phyloP scores from a whole-genome alignment of 2,797 vertebrate species.

The Esox lucius region DNA sequence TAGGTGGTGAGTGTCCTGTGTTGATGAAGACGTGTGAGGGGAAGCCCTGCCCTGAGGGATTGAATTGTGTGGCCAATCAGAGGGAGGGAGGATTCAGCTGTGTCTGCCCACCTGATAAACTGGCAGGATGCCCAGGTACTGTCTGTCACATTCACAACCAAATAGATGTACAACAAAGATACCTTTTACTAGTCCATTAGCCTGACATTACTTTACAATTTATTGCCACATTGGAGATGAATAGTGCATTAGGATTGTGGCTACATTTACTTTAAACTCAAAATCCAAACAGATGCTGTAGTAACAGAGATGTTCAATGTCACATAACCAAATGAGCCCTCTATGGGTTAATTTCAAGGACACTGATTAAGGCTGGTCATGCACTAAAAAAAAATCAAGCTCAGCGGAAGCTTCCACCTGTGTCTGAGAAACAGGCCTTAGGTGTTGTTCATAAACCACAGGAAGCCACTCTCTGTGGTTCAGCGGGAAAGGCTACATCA shows the following conservation, averaged over 20 bases:
- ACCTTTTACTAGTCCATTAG: not conserved
- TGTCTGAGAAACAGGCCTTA: too few species aligned
- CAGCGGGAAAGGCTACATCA: conserved; percentile 81
- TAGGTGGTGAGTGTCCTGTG: conserved; percentile 75
- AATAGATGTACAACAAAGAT: not conserved
- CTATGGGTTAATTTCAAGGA: not conserved
- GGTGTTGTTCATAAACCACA: conserved; percentile 25
- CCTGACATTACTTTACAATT: not conserved
- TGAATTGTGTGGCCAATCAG: conserved; percentile 71
- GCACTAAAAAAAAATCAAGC: too few species aligned
- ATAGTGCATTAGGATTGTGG: not conserved
- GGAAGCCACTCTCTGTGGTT: conserved; percentile 76
- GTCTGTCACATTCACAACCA: not conserved
- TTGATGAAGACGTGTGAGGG: conserved; percentile 71
- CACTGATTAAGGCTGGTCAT: too few species aligned
- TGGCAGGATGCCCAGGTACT: conserved; percentile 74
- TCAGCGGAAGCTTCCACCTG: too few species aligned
- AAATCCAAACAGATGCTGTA: not conserved
- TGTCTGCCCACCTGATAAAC: conserved; percentile 69
- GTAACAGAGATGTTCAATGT: not conserved
- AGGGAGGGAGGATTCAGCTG: conserved; percentile 73
- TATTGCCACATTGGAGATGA: not conserved
- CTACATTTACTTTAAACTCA: not conserved
- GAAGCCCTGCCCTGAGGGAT: conserved; percentile 75
- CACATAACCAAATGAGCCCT: not conserved